Evolutionary conservation across 30 jellyfish, hydroid and myxozoan species (phyloP).

Genomic region (Sanderia malayensis): DNA sequence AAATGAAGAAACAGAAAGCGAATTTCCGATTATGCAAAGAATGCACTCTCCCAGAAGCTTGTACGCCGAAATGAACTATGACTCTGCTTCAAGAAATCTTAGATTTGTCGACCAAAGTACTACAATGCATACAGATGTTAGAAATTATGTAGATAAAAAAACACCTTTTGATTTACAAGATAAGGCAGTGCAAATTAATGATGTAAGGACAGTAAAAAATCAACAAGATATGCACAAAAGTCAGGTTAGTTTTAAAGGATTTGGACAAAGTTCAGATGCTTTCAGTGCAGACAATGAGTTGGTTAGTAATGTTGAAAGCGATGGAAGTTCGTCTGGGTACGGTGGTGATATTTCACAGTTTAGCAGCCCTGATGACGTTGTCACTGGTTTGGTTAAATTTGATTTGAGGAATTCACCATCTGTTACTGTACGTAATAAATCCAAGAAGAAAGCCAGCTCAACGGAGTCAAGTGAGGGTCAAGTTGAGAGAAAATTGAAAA

Average conservation of each 20-base stretch:
- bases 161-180: not conserved
- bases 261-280: constrained; percentile 21
- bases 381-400: constrained; percentile 17
- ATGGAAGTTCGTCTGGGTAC: constrained; percentile 53
- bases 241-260: not conserved
- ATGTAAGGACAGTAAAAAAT: not conserved
- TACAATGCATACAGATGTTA: constrained; percentile 10
- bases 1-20: constrained; percentile 59
- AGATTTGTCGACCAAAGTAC: constrained; percentile 1
- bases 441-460: constrained; percentile 27
- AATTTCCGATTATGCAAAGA: constrained; percentile 34
- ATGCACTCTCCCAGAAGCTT: constrained; percentile 52
- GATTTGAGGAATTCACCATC: constrained; percentile 49
- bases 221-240: not conserved
- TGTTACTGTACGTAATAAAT: constrained; percentile 32
- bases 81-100: constrained; percentile 7
- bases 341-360: constrained; percentile 55
- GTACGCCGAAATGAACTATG: constrained; percentile 24
- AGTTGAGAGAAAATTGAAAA: constrained; percentile 12
- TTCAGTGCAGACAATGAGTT: constrained; percentile 41
- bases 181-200: not conserved
- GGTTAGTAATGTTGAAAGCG: constrained; percentile 43
- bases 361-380: constrained; percentile 60
- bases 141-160: not conserved
- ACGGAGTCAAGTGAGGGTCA: constrained; percentile 5